phyloP scores from a whole-genome alignment of 2,797 vertebrate species.

The Nyctibius grandis region DNA sequence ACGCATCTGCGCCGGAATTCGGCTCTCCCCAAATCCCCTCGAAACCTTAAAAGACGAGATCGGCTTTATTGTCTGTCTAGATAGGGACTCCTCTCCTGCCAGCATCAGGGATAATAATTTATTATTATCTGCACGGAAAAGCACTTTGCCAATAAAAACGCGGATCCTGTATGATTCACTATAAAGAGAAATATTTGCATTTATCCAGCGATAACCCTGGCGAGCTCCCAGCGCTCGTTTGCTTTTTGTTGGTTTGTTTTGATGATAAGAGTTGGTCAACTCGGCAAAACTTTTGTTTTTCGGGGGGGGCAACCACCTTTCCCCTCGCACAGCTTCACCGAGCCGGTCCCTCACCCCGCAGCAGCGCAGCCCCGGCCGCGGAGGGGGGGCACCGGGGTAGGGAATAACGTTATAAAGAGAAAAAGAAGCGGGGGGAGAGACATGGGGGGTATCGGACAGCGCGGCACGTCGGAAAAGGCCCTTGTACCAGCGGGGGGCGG shows the following conservation, averaged over 20 bases:
- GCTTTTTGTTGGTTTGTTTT: too few relatives aligned
- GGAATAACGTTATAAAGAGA: too few relatives aligned
- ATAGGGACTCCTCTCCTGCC: rapidly evolving
- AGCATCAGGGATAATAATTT: rapidly evolving
- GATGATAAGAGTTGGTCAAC: too few relatives aligned
- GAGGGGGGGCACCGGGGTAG: too few relatives aligned
- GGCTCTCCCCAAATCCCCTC: rapidly evolving
- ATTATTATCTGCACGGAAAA: rapidly evolving
- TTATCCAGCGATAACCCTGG: neutral
- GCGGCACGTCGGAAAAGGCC: too few relatives aligned
- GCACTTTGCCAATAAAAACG: neutral
- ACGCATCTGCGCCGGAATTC: neutral
- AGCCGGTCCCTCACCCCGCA: too few relatives aligned
- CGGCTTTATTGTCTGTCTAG: rapidly evolving
- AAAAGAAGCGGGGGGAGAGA: neutral
- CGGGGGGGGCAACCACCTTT: neutral
- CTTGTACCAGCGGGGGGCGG: too few relatives aligned
- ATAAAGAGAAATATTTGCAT: rapidly evolving
- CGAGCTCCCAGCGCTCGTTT: neutral
- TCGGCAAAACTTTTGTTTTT: neutral
- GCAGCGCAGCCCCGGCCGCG: too few relatives aligned
- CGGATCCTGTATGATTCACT: rapidly evolving
- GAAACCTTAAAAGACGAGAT: rapidly evolving
- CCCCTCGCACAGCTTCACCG: neutral
- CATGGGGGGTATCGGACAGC: neutral